These are phyloP conservation scores for Chironomus tepperi DNA, from an alignment of 1,140 invertebrate species.

Conservation along the genomic window DNA sequence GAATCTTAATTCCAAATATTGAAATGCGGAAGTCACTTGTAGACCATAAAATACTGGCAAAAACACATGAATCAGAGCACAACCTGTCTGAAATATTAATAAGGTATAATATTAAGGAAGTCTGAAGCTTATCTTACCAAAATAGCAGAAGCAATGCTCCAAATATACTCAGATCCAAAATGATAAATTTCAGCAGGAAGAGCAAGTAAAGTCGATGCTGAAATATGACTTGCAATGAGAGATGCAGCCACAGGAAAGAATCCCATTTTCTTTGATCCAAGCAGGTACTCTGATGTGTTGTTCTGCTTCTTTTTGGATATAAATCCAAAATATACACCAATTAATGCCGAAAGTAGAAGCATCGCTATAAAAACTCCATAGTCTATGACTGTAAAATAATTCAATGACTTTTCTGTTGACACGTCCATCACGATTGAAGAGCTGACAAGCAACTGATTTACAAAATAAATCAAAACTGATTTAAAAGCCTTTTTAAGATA, in stretches of 20 bases:
- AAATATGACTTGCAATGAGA: conserved; percentile 61
- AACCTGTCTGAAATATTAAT: conserved; percentile 36
- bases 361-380: conserved; percentile 59
- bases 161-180: conserved; percentile 68
- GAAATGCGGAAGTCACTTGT: conserved; percentile 44
- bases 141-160: conserved; percentile 29
- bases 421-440: background rate
- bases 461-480: background rate
- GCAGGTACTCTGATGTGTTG: conserved; percentile 65
- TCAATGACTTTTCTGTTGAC: conserved; percentile 39
- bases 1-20: conserved; percentile 65
- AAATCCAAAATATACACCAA: conserved; percentile 74
- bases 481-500: background rate
- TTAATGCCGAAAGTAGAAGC: conserved; percentile 57
- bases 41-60: conserved; percentile 81
- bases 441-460: background rate
- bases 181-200: conserved; percentile 79
- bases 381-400: conserved; percentile 49
- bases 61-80: conserved; percentile 42
- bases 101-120: conserved; percentile 33
- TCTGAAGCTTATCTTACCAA: conserved; percentile 21
- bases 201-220: conserved; percentile 55
- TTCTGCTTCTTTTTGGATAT: conserved; percentile 64
- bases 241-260: conserved; percentile 73
- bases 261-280: conserved; percentile 72